Evolutionary conservation across 2,888 invertebrate genomes (phyloP).

Genomic region (Protophormia terraenovae): DNA sequence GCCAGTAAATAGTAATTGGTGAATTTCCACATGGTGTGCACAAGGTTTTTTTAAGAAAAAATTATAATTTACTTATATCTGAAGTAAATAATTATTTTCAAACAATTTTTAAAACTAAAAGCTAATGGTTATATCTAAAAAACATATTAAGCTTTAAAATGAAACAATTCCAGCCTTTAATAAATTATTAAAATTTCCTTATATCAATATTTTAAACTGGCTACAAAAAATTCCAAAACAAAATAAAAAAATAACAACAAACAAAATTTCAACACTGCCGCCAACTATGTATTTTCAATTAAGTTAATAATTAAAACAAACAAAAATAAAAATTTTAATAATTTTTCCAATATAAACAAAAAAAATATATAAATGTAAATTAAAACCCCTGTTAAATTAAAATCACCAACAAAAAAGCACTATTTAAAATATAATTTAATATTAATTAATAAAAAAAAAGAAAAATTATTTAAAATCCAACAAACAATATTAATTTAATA

Average conservation of each 20-base stretch:
- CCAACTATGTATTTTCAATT: conserved; percentile 33
- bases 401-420: conserved; percentile 11
- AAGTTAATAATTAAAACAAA: not conserved
- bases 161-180: not conserved
- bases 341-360: not conserved
- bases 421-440: conserved; percentile 9
- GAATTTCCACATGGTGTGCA: too few species aligned
- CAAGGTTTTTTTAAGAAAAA: too few species aligned
- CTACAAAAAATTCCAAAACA: not conserved
- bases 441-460: not conserved
- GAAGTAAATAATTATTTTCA: too few species aligned
- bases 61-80: too few species aligned
- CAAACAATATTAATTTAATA: not conserved
- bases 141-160: too few species aligned
- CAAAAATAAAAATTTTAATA: not conserved
- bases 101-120: too few species aligned
- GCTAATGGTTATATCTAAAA: too few species aligned
- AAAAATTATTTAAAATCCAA: conserved; percentile 18
- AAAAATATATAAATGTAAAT: not conserved
- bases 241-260: not conserved
- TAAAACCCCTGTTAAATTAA: not conserved
- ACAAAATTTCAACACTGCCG: conserved; percentile 35
- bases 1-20: too few species aligned
- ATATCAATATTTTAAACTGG: not conserved
- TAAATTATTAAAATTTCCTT: not conserved